A percentile compares a stretch with the other conserved stretches of the same genome.
Evolutionary conservation across 2,888 invertebrate species (phyloP).

Genomic region (Ophonus ardosiacus): DNA sequence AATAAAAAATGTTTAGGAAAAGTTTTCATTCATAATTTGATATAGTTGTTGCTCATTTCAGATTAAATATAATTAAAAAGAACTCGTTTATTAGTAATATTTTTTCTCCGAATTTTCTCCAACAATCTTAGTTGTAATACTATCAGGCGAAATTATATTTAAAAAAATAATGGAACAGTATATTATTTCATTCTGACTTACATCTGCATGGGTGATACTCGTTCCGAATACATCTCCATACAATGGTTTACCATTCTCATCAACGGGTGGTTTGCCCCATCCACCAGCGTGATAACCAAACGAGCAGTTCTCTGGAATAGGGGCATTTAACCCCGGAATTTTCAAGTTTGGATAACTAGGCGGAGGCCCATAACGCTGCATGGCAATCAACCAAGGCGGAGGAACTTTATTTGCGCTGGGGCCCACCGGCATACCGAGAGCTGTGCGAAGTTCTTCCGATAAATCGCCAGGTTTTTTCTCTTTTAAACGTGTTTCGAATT

Average conservation of each 20-base stretch:
- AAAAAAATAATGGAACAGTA: too few species aligned
- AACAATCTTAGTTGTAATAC: too few species aligned
- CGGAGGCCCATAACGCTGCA: slow-evolving; percentile 99
- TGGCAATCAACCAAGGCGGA: slow-evolving; percentile 97
- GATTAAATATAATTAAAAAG: too few species aligned
- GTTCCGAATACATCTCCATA: slow-evolving; percentile 99
- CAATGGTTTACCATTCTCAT: slow-evolving; percentile 97
- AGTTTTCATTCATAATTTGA: too few species aligned
- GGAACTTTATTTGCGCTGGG: slow-evolving; percentile 94
- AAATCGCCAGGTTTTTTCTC: slow-evolving; percentile 99
- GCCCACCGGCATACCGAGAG: slow-evolving; percentile 99
- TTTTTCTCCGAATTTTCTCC: too few species aligned
- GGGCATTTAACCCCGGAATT: slow-evolving; percentile 98
- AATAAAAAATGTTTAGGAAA: too few species aligned
- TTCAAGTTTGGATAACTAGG: slow-evolving; percentile 99
- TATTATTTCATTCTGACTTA: neutral
- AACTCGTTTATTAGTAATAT: too few species aligned
- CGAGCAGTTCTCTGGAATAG: slow-evolving; percentile 97
- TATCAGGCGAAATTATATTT: too few species aligned
- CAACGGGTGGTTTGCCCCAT: slow-evolving; percentile 99
- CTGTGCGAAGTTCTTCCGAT: slow-evolving; percentile 96
- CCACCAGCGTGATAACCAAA: slow-evolving; percentile 99
- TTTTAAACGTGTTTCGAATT: slow-evolving; percentile 97
- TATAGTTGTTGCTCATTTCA: too few species aligned
- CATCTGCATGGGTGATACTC: slow-evolving; percentile 83